Evolutionary conservation across 2,888 invertebrate species (phyloP).

Genomic region (Vanessa cardui): DNA sequence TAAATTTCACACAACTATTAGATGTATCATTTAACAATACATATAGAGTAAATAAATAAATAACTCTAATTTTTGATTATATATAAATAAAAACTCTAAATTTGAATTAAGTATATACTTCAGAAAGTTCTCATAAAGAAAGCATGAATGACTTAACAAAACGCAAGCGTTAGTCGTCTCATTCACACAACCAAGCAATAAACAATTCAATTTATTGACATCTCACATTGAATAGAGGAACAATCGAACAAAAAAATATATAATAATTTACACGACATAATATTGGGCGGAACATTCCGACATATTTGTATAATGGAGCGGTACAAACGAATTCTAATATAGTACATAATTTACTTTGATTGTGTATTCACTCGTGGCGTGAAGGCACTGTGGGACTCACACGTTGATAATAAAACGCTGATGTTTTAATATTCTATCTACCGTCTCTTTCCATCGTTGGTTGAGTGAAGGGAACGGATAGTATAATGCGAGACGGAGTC

Average conservation of each 20-base stretch:
- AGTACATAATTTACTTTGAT: constrained; percentile 66
- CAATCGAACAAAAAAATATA: constrained; percentile 21
- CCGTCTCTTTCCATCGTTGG: constrained; percentile 48
- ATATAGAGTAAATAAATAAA: neutral
- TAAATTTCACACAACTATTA: no score
- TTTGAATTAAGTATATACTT: neutral
- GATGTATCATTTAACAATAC: no score
- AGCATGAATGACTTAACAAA: constrained; percentile 3
- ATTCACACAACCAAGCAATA: constrained; percentile 26
- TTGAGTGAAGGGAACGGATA: constrained; percentile 21
- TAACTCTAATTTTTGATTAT: neutral
- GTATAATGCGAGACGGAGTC: constrained; percentile 31
- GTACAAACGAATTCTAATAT: constrained; percentile 57
- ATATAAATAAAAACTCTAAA: neutral
- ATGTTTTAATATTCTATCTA: constrained; percentile 58
- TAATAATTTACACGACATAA: constrained; percentile 37
- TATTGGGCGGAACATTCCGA: constrained; percentile 40
- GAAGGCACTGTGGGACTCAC: constrained; percentile 65
- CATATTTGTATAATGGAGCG: constrained; percentile 47
- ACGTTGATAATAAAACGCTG: constrained; percentile 69
- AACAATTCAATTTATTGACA: constrained; percentile 42
- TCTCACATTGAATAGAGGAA: constrained; percentile 21
- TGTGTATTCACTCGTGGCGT: constrained; percentile 61
- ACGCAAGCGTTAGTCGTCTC: neutral
- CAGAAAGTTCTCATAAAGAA: neutral